These are phyloP conservation scores for Caenorhabditis uteleia DNA, from an alignment of 2,888 invertebrate species.

Conservation along the genomic window DNA sequence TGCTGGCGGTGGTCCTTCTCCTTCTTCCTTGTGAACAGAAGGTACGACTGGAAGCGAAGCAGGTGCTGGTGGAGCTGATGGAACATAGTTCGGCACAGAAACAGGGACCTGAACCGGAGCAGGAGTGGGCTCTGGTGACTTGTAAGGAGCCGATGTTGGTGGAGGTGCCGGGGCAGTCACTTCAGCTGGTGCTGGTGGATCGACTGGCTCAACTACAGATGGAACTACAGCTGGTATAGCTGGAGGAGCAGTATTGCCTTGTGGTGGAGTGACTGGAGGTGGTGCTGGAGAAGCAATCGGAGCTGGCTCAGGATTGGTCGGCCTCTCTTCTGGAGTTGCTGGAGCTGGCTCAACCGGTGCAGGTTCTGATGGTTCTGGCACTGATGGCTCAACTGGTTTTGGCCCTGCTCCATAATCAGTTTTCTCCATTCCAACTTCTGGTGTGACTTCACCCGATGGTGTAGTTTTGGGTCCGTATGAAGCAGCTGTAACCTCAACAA, in stretches of 20 bases:
- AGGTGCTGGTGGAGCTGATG: slow-evolving; percentile 5
- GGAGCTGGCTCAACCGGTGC: slow-evolving; percentile 6
- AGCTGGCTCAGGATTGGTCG: neutral
- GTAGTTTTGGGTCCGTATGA: neutral
- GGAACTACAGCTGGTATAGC: slow-evolving; percentile 1
- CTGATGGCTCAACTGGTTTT: no score
- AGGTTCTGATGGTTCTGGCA: neutral
- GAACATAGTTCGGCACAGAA: neutral
- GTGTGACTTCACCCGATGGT: neutral
- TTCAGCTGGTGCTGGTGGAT: slow-evolving; percentile 2
- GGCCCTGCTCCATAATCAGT: no score
- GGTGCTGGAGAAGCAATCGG: neutral
- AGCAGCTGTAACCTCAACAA: neutral
- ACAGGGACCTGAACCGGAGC: neutral
- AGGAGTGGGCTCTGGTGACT: neutral
- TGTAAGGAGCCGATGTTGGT: neutral
- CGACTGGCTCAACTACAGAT: neutral
- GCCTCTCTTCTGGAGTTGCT: neutral
- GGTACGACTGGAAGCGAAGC: neutral
- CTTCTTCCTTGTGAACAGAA: no score
- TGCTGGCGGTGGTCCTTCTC: neutral
- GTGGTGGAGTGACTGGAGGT: slow-evolving; percentile 1
- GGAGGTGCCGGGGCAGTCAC: neutral
- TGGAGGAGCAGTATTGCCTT: neutral
- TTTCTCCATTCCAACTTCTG: neutral